These are phyloP conservation scores for Laticauda laticaudata DNA, from an alignment of 2,113 vertebrate genomes.

Conservation along the genomic window DNA sequence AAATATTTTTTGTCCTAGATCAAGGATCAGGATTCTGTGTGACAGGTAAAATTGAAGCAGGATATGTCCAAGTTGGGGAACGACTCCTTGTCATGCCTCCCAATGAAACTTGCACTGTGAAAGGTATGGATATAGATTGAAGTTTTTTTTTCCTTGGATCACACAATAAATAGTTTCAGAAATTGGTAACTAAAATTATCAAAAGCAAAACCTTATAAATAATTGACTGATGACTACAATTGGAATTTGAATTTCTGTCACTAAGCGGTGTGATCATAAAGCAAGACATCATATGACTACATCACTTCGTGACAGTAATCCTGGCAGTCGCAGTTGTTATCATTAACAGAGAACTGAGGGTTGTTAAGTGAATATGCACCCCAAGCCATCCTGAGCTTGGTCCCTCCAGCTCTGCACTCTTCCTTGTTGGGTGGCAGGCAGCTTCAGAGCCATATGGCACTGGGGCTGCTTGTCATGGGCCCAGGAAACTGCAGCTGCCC, in stretches of 20 bases:
- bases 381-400: background rate
- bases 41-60: constrained; percentile 96
- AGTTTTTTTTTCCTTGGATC: constrained; percentile 61
- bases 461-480: too few species aligned
- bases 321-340: background rate
- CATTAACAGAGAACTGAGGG: background rate
- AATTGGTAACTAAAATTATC: constrained; percentile 70
- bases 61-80: constrained; percentile 90
- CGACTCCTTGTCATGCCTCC: constrained; percentile 90
- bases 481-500: too few species aligned
- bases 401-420: background rate
- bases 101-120: constrained; percentile 95
- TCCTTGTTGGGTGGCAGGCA: too few species aligned
- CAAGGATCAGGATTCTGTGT: constrained; percentile 98
- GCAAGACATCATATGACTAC: background rate
- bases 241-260: background rate
- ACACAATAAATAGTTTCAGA: constrained; percentile 70
- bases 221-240: background rate
- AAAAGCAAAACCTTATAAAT: constrained; percentile 73
- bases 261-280: background rate
- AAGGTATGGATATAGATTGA: constrained; percentile 78
- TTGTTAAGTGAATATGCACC: background rate
- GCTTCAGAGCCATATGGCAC: too few species aligned
- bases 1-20: constrained; percentile 76
- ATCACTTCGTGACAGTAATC: background rate